phyloP scores from a whole-genome alignment of 2,113 vertebrate genomes.

The Xerus inauris region DNA sequence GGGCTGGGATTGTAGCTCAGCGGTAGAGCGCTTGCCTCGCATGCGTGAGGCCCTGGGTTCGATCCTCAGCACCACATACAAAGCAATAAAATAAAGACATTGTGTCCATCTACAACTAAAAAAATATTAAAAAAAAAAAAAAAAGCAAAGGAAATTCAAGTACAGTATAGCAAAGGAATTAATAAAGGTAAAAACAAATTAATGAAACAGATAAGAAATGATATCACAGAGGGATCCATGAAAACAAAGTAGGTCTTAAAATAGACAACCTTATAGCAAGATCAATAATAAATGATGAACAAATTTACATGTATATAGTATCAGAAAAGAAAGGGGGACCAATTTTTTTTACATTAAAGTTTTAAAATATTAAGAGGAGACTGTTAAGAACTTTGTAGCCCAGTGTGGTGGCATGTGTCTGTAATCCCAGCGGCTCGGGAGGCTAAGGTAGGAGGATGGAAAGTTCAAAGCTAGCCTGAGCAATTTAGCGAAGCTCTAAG shows the following conservation, averaged over 20 bases:
- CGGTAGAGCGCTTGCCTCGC: no score
- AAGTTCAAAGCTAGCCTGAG: no score
- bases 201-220: background rate
- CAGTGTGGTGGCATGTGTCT: no score
- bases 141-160: background rate
- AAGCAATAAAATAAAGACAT: no score
- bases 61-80: no score
- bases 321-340: background rate
- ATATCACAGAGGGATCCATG: background rate
- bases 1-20: no score
- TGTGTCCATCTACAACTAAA: no score
- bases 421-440: no score
- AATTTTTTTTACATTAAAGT: background rate
- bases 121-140: background rate
- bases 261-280: background rate
- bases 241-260: background rate
- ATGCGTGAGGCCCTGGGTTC: no score
- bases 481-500: no score
- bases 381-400: no score
- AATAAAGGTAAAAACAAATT: conserved; percentile 11
- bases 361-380: background rate
- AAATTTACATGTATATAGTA: background rate
- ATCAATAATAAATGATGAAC: background rate
- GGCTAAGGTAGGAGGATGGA: no score
- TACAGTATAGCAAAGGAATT: background rate